Evolutionary conservation across 2,888 invertebrate genomes (phyloP), one percentile per base, ranked within the genome.

Genomic region (Anoncus sp.): DNA sequence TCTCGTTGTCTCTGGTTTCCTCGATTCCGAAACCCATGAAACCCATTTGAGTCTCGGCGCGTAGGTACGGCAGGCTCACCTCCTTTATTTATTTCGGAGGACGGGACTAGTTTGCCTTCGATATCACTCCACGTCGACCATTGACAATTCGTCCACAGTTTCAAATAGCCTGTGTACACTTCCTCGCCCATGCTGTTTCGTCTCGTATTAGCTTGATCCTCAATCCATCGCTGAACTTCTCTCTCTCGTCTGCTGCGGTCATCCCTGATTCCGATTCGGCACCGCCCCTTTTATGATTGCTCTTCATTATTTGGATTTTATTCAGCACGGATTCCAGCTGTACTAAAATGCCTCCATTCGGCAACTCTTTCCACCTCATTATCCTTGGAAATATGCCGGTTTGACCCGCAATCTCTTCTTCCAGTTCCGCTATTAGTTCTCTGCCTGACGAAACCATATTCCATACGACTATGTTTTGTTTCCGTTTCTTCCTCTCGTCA

Each of bases 251-350:
- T 4, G 5, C 38, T 65, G 14, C n/a, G 24, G n/a, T 51, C 51
- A 20, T 53, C 65, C 24, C 5, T n/a, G 9, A 65, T 65, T 7
- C 16, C 2, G 6, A 38, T 0, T 27, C 14, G n/a, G n/a, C 20
- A 4, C n/a, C n/a, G n/a, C 20, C 65, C 14, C 24, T 51, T 18
- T 22, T 22, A 22, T 49, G 27, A 10, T 22, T 38, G n/a, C n/a
- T 51, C 7, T 51, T 65, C 51, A 51, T 65, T 0, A 65, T 65
- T 3, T n/a, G 16, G 16, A 65, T 51, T 38, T 51, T 65, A 18
- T 65, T 65, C 9, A 4, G 4, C 16, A 38, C 18, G 5, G 49
- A 14, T 2, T 24, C 20, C 1, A 51, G 35, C 27, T 65, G n/a
- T 1, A 65, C 22, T 0, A 65, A 1, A 4, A 18, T 51, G 6